Evolutionary conservation across 30 jellyfish, hydroid and myxozoan species (phyloP).

Genomic region (Aurelia sp.): DNA sequence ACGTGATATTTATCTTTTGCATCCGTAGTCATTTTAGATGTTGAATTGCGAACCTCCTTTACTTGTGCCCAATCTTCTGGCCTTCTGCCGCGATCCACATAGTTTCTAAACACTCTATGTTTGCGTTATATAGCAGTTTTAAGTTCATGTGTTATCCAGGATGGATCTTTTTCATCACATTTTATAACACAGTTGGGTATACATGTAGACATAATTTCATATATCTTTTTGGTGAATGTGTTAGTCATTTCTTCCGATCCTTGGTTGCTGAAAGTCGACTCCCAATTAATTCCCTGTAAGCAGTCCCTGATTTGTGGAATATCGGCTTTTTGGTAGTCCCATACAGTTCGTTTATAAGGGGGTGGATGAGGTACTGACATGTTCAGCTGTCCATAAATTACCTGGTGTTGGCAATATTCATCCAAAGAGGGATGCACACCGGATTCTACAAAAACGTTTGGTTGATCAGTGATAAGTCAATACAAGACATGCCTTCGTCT

Average conservation of each 20-base stretch:
- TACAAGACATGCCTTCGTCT: too few relatives aligned
- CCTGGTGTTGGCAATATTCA: too few relatives aligned
- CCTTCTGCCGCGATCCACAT: not conserved
- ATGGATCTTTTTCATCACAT: slow-evolving; percentile 1
- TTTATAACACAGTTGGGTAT: not conserved
- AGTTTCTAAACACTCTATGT: not conserved
- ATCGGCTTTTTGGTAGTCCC: too few relatives aligned
- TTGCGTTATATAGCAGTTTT: slow-evolving; percentile 1
- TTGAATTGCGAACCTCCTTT: not conserved
- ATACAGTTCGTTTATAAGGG: too few relatives aligned
- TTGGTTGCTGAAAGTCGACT: not conserved
- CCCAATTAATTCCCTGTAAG: not conserved
- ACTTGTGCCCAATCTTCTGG: slow-evolving; percentile 6
- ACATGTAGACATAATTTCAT: not conserved
- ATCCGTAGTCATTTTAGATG: not conserved
- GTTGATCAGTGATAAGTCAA: not conserved
- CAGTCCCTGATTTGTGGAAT: too few relatives aligned
- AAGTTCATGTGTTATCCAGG: not conserved
- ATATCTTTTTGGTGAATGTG: not conserved
- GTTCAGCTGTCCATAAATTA: too few relatives aligned
- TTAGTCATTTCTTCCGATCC: not conserved
- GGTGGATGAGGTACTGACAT: too few relatives aligned
- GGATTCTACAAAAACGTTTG: too few relatives aligned
- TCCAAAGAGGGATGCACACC: too few relatives aligned
- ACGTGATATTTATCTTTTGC: too few relatives aligned